Percentiles rank a stretch among this genome's conserved stretches.
These are phyloP conservation scores for Hydrolagus affinis DNA, from an alignment of 2,113 vertebrate species.

Conservation along the genomic window DNA sequence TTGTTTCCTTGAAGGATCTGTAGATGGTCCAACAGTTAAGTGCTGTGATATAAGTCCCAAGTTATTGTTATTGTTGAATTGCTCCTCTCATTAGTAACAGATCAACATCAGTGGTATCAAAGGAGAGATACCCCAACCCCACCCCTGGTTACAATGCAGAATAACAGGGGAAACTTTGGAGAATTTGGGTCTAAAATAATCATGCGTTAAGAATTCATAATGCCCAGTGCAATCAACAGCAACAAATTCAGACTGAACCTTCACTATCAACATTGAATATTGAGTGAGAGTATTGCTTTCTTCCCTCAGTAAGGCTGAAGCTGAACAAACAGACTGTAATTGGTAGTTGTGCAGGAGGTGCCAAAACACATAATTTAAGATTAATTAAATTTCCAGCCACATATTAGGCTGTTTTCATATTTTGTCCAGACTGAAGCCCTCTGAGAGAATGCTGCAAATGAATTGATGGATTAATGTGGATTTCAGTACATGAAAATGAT, in stretches of 20 bases:
- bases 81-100: no score
- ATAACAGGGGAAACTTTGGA: not conserved
- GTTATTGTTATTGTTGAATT: no score
- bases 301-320: not conserved
- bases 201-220: not conserved
- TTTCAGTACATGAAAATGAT: constrained; percentile 35
- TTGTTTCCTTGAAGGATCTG: not conserved
- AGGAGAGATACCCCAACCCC: not conserved
- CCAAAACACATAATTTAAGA: not conserved
- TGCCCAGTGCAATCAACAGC: not conserved
- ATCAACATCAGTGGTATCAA: not conserved
- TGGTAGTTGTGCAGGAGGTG: not conserved
- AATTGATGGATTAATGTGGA: constrained; percentile 27
- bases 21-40: not conserved
- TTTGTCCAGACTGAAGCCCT: constrained; percentile 20
- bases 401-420: not conserved
- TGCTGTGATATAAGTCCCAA: not conserved
- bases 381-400: not conserved
- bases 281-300: not conserved
- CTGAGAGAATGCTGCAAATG: constrained; percentile 37
- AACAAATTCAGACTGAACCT: not conserved
- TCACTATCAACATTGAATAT: not conserved
- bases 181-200: not conserved
- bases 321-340: not conserved
- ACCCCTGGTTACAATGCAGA: not conserved